Percentiles rank a stretch among this genome's conserved stretches.
These are phyloP conservation scores for Drosophila greeni DNA, from an alignment of 2,888 invertebrate species.

Conservation along the genomic window DNA sequence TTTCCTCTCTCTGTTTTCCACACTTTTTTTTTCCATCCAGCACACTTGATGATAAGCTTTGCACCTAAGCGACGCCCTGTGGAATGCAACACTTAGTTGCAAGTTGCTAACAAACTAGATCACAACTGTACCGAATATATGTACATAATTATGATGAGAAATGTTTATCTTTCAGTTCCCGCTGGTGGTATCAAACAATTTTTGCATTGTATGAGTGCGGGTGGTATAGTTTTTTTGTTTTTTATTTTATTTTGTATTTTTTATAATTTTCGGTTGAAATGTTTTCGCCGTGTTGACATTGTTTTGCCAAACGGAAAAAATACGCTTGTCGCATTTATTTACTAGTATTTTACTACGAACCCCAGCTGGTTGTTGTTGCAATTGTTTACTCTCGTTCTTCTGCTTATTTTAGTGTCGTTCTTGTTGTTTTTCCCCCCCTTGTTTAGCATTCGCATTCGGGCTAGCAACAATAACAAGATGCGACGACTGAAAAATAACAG, in stretches of 20 bases:
- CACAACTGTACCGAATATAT: conserved; percentile 47
- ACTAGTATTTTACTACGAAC: conserved; percentile 39
- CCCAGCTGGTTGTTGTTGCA: conserved; percentile 38
- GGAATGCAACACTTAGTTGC: conserved; percentile 58
- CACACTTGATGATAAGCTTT: conserved; percentile 11
- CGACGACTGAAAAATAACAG: conserved; percentile 26
- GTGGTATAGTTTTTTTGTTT: not conserved
- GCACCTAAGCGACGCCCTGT: conserved; percentile 37
- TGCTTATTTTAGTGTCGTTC: conserved; percentile 36
- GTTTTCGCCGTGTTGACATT: conserved; percentile 62
- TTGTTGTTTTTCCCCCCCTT: conserved; percentile 18
- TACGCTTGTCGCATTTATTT: conserved; percentile 66
- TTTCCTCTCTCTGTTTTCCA: conserved; percentile 11
- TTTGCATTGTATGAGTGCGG: conserved; percentile 7
- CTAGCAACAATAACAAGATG: conserved; percentile 34
- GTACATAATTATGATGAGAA: conserved; percentile 58
- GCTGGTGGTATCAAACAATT: conserved; percentile 10
- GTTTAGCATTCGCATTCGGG: conserved; percentile 13
- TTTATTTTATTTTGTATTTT: conserved; percentile 21
- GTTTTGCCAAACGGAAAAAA: conserved; percentile 62
- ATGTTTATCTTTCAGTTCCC: conserved; percentile 27
- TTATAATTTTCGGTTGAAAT: conserved; percentile 49
- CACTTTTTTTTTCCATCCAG: not conserved
- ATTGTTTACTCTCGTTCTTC: conserved; percentile 38
- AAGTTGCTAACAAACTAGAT: conserved; percentile 16